Percentiles rank a stretch among this genome's conserved stretches.
Conservation (phyloP, 2,797 vertebrate genomes). For the Scyliorhinus canicula region DNA sequence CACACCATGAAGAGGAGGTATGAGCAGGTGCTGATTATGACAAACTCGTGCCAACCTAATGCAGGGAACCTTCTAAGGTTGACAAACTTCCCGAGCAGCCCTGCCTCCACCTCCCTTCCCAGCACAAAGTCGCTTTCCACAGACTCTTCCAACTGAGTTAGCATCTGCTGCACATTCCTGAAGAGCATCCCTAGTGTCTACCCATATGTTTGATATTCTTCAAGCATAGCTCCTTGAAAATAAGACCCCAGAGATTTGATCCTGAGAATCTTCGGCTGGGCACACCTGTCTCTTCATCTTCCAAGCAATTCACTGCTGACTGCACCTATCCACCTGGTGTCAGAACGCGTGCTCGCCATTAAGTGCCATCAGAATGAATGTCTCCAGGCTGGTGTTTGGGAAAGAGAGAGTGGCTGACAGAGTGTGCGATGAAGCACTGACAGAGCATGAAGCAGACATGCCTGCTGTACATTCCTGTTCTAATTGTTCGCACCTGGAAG, state of each 20-base stretch:
- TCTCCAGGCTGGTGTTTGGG: background rate
- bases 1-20: background rate
- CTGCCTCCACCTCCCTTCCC: background rate
- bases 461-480: background rate
- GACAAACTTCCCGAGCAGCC: background rate
- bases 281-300: background rate
- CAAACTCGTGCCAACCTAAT: background rate
- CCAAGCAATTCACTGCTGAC: background rate
- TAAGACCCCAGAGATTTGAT: background rate
- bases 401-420: background rate
- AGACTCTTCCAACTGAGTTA: background rate
- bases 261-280: background rate
- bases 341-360: background rate
- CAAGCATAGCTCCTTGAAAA: background rate
- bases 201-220: background rate
- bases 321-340: background rate
- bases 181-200: background rate
- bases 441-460: background rate
- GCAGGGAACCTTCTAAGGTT: background rate
- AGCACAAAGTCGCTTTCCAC: background rate
- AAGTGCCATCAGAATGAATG: background rate
- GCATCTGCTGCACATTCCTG: background rate
- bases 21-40: background rate
- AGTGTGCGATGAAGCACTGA: background rate
- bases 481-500: background rate